Evolutionary conservation across 2,113 vertebrate genomes (phyloP), one percentile per base, ranked within the genome.

Genomic region (Shinisaurus crocodilurus): DNA sequence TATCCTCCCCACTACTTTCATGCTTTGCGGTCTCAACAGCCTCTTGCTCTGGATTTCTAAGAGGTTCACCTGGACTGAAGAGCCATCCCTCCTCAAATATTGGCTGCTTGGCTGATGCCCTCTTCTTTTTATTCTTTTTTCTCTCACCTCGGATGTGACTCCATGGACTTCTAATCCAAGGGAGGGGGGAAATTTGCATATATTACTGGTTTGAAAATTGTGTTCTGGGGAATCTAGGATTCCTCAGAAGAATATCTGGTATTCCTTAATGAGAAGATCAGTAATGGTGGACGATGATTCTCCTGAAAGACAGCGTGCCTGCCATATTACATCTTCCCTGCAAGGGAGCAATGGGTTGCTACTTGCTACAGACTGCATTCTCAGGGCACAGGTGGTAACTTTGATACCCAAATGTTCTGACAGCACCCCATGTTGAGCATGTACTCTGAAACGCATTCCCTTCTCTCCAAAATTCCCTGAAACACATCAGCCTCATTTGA

Each of bases 41-140:
- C 23, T 63, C 77, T 81, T 45, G 45, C 34, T 76, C 89, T 0
- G 34, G 1, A 72, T 0, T n/a, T n/a, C 16, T 43, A 43, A 79
- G 18, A 3, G 27, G 85, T 34, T 91, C 72, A 1, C 2, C 3
- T 7, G 82, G 67, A 5, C 0, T 1, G 15, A 72, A 88, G 6
- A 23, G 43, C 57, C 88, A 90, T 45, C 57, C 48, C 0, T 0
- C 5, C 1, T 20, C 32, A 1, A 3, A 0, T 50, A 20, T 6
- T 65, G 67, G 60, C 10, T 79, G 90, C 4, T 74, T 29, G 1
- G 85, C 67, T 60, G 9, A 65, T 0, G n/a, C 40, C 45, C 20
- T 90, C 5, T 80, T 57, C 45, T 92, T 72, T 87, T 29, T 86
- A 16, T 48, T 34, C 13, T 67, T 48, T 40, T 86, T 87, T 79